Evolutionary conservation across 1,140 invertebrate genomes (phyloP), one percentile per base, ranked within the genome.

Genomic region (Philotrypesis tridentata): DNA sequence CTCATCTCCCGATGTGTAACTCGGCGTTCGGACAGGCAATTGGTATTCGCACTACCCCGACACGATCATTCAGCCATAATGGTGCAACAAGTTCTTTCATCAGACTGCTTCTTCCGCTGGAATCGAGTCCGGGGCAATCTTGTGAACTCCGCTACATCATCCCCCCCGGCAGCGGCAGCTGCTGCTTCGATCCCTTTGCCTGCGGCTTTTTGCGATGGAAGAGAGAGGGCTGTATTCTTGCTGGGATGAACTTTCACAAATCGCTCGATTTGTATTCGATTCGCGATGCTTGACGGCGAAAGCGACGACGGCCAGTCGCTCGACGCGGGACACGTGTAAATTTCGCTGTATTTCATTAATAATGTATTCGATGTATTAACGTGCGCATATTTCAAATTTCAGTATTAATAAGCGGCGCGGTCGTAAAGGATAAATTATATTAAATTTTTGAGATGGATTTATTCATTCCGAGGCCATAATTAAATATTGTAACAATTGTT

Each of bases 71-170:
- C 40, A 60, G 78, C 31, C 21, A 60, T n/a, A 75, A 73, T 65
- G 17, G 72, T 17, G 79, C 79, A 81, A 81, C 72, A 81, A 81
- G 79, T 81, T 75, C 79, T 75, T 81, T 75, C 67, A 81, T 75
- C 79, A 23, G 63, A 31, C 17, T 21, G 31, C 37, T 77, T 14
- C 21, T n/a, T 9, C 9, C 25, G 23, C 11, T 0, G 27, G 43
- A 17, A 37, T 43, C 76, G 40, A 55, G 21, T 29, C 61, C 65
- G 43, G 77, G 40, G 31, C 11, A 48, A 61, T 31, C 29, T 37
- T n/a, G 1, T 21, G 25, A n/a, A 17, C 25, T 65, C 0, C 29
- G 12, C 33, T 63, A n/a, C n/a, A n/a, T n/a, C 75, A 68, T 75
- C 23, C 12, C 29, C 31, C n/a, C 4, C 9, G 33, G 33, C 55